A percentile compares a stretch with the other conserved stretches of the same genome.
Evolutionary conservation across 1,140 invertebrate genomes (phyloP).

Genomic region (Nylanderia fulva): DNA sequence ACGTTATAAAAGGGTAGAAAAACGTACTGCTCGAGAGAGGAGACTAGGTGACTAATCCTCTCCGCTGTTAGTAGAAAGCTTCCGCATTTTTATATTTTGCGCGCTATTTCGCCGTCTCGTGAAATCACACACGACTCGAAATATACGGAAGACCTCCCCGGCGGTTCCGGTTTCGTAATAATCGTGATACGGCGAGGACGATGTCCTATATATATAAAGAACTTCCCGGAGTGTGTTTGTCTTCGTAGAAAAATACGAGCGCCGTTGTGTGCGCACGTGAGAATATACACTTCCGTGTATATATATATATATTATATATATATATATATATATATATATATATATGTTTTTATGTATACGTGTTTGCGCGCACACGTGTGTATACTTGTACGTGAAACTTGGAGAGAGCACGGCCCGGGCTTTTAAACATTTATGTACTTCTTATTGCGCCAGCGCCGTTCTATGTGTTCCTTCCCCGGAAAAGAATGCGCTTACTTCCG

Average conservation of each 20-base stretch:
- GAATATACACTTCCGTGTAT: not conserved
- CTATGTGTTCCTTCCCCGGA: not conserved
- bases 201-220: slow-evolving; percentile 10
- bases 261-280: not conserved
- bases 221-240: slow-evolving; percentile 23
- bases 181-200: slow-evolving; percentile 11
- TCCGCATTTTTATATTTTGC: not conserved
- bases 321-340: too few species aligned
- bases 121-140: slow-evolving; percentile 15
- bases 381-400: not conserved
- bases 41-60: not conserved
- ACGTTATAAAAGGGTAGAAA: too few species aligned
- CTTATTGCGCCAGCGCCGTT: slow-evolving; percentile 22
- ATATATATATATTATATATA: too few species aligned
- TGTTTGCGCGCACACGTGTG: too few species aligned
- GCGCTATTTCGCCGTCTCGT: not conserved
- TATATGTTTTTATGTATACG: too few species aligned
- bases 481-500: slow-evolving; percentile 30
- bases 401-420: too few species aligned
- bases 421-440: slow-evolving; percentile 52
- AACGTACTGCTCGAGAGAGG: not conserved
- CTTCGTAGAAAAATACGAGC: slow-evolving; percentile 43
- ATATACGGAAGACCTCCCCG: slow-evolving; percentile 25
- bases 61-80: too few species aligned
- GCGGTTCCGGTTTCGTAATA: slow-evolving; percentile 18